Evolutionary conservation across 2,888 invertebrate species (phyloP).

Genomic region (Nesidiocoris tenuis): DNA sequence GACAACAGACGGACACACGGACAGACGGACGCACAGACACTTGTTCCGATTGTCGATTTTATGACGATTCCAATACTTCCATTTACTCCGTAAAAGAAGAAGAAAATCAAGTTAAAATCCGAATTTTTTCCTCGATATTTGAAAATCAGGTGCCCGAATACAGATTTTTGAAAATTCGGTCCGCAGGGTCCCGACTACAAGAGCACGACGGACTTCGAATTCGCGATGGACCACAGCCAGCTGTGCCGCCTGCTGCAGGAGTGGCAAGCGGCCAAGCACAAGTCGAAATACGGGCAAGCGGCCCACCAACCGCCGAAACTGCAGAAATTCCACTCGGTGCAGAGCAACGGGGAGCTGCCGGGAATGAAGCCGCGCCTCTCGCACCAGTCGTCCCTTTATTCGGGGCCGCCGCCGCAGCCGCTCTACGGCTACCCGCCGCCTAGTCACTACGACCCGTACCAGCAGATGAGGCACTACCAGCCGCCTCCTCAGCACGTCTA

Average conservation of each 20-base stretch:
- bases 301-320: conserved; percentile 54
- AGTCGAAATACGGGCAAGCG: conserved; percentile 56
- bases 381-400: conserved; percentile 43
- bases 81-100: too few species aligned
- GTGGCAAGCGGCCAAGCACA: conserved; percentile 69
- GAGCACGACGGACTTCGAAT: conserved; percentile 72
- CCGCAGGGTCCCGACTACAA: conserved; percentile 84
- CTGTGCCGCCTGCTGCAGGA: conserved; percentile 68
- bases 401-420: conserved; percentile 11
- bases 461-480: conserved; percentile 33
- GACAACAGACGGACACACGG: too few species aligned
- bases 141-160: too few species aligned
- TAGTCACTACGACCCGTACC: conserved; percentile 18
- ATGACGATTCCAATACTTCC: too few species aligned
- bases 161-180: too few species aligned
- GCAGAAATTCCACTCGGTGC: conserved; percentile 44
- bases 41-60: too few species aligned
- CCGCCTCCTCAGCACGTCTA: conserved; percentile 24
- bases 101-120: too few species aligned
- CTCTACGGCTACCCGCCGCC: conserved; percentile 29
- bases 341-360: conserved; percentile 47
- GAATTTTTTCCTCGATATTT: too few species aligned
- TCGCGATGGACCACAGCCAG: conserved; percentile 66
- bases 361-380: conserved; percentile 27
- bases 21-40: too few species aligned